Percentiles rank a stretch among this genome's conserved stretches.
phyloP scores from a whole-genome alignment of 2,113 vertebrate genomes.

The Notarius lentiginosus region DNA sequence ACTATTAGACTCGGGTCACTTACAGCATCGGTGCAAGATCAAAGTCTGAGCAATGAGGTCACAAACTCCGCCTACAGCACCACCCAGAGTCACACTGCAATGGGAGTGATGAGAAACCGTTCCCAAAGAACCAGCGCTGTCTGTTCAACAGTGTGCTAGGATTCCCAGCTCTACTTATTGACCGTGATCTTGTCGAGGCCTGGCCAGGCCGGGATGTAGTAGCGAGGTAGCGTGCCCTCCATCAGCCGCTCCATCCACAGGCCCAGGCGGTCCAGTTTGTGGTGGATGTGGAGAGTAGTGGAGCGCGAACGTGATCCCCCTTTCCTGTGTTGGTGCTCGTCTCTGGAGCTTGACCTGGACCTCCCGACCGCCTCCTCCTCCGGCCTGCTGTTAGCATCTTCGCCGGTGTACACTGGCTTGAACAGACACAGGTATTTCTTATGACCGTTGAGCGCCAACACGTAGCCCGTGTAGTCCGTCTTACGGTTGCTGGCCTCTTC shows the following conservation, averaged over 20 bases:
- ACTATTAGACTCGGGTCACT: conserved; percentile 6
- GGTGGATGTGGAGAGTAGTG: conserved; percentile 82
- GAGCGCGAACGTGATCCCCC: conserved; percentile 65
- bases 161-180: conserved; percentile 62
- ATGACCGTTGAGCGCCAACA: conserved; percentile 93
- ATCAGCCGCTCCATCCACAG: conserved; percentile 95
- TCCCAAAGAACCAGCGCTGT: not conserved
- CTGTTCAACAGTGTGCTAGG: not conserved
- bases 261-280: conserved; percentile 88
- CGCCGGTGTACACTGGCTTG: conserved; percentile 83
- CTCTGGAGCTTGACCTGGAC: conserved; percentile 62
- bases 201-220: conserved; percentile 91
- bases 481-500: conserved; percentile 78
- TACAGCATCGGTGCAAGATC: conserved; percentile 27
- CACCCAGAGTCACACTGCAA: not conserved
- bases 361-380: conserved; percentile 69
- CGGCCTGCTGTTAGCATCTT: conserved; percentile 72
- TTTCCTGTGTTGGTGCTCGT: conserved; percentile 63
- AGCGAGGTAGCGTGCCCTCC: conserved; percentile 91
- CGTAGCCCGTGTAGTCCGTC: conserved; percentile 88
- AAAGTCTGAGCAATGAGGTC: not conserved
- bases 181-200: conserved; percentile 80
- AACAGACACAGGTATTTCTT: conserved; percentile 98
- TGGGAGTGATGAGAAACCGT: not conserved
- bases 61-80: not conserved